phyloP scores from a whole-genome alignment of 1,140 invertebrate species.

The Drosophila micromelanica region DNA sequence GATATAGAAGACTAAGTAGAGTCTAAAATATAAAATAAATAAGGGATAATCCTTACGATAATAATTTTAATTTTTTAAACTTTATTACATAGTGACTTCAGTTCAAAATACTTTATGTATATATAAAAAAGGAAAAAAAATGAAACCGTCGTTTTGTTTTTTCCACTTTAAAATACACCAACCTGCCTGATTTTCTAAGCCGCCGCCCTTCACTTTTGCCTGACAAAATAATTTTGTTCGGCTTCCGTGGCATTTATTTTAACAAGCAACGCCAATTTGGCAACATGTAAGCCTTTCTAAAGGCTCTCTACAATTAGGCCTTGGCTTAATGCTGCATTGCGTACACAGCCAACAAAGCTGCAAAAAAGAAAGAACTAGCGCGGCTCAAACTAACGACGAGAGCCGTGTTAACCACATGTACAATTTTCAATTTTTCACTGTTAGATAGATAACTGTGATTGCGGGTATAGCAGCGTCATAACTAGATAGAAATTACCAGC shows the following conservation, averaged over 20 bases:
- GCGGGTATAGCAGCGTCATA: conserved; percentile 50
- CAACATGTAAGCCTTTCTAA: conserved; percentile 30
- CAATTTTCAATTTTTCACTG: conserved; percentile 79
- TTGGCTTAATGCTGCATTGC: conserved; percentile 24
- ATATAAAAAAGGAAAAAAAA: too few species aligned
- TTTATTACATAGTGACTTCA: too few species aligned
- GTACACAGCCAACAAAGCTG: conserved; percentile 16
- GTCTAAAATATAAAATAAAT: too few species aligned
- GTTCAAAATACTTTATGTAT: too few species aligned
- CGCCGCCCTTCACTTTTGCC: conserved; percentile 15
- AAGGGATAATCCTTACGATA: too few species aligned
- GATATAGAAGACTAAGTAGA: too few species aligned
- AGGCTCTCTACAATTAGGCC: conserved; percentile 20
- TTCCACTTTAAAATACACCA: not conserved
- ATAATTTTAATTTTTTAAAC: too few species aligned
- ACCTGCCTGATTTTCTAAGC: not conserved
- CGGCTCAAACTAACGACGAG: conserved; percentile 5
- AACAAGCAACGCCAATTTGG: conserved; percentile 19
- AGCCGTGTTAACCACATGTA: conserved; percentile 47
- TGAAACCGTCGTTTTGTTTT: not conserved
- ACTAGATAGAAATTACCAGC: conserved; percentile 66
- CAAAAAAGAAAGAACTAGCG: conserved; percentile 11
- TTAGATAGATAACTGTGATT: conserved; percentile 79
- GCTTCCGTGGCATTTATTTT: conserved; percentile 37
- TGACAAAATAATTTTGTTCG: conserved; percentile 7